phyloP scores from a whole-genome alignment of 2,888 invertebrate species.

The Capitulum mitella region DNA sequence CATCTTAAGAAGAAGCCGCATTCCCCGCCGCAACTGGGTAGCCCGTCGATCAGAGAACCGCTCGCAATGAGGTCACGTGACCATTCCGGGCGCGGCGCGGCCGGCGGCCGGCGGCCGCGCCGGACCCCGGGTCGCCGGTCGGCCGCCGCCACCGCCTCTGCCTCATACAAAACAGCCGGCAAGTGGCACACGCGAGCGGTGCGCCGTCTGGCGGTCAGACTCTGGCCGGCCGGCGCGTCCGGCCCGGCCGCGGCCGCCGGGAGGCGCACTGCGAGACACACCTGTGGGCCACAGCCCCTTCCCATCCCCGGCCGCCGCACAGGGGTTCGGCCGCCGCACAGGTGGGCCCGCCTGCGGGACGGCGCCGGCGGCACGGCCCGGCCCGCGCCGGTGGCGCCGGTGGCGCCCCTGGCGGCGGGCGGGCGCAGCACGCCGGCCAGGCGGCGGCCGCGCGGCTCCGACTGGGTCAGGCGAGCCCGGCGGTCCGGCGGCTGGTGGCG shows the following conservation, averaged over 20 bases:
- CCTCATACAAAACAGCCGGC: not conserved
- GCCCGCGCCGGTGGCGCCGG: not conserved
- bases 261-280: no score
- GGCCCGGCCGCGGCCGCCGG: no score
- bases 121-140: no score
- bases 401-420: not conserved
- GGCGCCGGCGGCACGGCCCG: not conserved
- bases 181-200: not conserved
- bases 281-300: no score
- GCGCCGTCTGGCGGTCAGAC: no score
- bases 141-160: not conserved
- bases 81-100: not conserved
- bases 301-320: no score
- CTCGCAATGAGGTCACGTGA: not conserved
- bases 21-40: not conserved
- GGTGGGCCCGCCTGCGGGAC: not conserved
- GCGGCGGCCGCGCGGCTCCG: not conserved
- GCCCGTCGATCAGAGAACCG: not conserved
- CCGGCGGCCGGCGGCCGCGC: not conserved
- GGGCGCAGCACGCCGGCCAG: no score
- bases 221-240: not conserved
- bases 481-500: not conserved
- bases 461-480: not conserved
- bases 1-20: no score
- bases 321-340: no score